Evolutionary conservation across 2,113 vertebrate genomes (phyloP).

Genomic region (Podarcis cretensis): DNA sequence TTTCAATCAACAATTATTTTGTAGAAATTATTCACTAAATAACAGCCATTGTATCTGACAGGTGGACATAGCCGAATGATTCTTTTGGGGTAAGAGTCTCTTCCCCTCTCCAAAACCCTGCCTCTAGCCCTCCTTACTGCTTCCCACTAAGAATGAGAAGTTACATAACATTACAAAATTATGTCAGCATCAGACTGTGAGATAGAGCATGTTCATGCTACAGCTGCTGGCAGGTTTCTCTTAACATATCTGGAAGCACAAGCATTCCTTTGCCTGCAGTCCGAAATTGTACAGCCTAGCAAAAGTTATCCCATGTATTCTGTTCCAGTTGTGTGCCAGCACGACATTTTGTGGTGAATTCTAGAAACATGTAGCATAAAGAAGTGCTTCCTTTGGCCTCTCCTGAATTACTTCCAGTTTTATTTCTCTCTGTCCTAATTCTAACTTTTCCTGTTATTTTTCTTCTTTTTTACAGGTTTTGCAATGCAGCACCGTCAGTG

Average conservation of each 20-base stretch:
- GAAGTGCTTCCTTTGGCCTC: neutral
- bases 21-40: too few relatives aligned
- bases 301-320: neutral
- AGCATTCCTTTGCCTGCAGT: neutral
- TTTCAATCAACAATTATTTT: too few relatives aligned
- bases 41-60: too few relatives aligned
- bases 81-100: neutral
- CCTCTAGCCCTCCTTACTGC: neutral
- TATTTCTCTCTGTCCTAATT: neutral
- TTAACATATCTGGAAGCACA: neutral
- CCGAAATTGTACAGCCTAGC: neutral
- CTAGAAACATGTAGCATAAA: neutral
- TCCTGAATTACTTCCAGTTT: neutral
- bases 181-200: neutral
- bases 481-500: neutral
- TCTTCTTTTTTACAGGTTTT: neutral
- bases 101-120: neutral
- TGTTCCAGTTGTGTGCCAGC: neutral
- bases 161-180: neutral
- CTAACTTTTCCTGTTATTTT: neutral
- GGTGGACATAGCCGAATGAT: neutral
- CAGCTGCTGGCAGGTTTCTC: too few relatives aligned
- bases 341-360: neutral
- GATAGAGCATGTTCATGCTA: too few relatives aligned
- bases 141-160: neutral